Evolutionary conservation across 2,113 vertebrate genomes (phyloP).

Genomic region (Chaetura pelagica): DNA sequence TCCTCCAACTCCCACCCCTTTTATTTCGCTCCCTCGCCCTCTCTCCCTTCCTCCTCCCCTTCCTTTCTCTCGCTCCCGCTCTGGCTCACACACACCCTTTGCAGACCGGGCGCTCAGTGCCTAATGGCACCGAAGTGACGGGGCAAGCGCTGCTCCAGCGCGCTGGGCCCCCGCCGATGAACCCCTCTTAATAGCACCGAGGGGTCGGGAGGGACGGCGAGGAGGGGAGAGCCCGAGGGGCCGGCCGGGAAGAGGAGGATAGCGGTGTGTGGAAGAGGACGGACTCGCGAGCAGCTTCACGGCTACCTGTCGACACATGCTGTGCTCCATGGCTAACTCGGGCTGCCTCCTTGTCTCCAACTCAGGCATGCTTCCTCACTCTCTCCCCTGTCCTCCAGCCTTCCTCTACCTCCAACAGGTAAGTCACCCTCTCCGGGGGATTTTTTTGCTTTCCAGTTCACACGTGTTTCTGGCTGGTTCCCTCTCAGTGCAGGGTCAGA

Average conservation of each 20-base stretch:
- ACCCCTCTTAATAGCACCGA: conserved; percentile 66
- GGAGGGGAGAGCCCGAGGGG: conserved; percentile 66
- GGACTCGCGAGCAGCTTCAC: conserved; percentile 72
- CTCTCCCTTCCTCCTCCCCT: conserved; percentile 69
- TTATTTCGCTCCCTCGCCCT: conserved; percentile 68
- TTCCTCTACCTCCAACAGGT: conserved; percentile 98
- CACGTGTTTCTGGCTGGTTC: conserved; percentile 69
- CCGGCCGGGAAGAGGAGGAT: conserved; percentile 59
- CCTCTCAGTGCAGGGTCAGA: background rate
- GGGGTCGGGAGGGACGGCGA: conserved; percentile 76
- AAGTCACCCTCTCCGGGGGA: conserved; percentile 76
- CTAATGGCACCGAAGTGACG: conserved; percentile 88
- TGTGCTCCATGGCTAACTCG: conserved; percentile 96
- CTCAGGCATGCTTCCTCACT: conserved; percentile 92
- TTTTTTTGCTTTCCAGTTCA: conserved; percentile 54
- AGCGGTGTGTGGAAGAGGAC: conserved; percentile 67
- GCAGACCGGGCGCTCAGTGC: conserved; percentile 79
- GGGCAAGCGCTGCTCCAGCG: conserved; percentile 56
- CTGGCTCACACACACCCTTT: conserved; percentile 75
- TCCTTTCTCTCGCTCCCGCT: conserved; percentile 74
- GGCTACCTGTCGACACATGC: conserved; percentile 87
- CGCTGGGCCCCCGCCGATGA: conserved; percentile 69
- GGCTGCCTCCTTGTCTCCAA: conserved; percentile 94
- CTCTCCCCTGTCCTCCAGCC: conserved; percentile 90
- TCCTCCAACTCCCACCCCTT: conserved; percentile 73